Conservation (phyloP, 2,888 invertebrate genomes). For the Hemicrepidius hirtus region DNA sequence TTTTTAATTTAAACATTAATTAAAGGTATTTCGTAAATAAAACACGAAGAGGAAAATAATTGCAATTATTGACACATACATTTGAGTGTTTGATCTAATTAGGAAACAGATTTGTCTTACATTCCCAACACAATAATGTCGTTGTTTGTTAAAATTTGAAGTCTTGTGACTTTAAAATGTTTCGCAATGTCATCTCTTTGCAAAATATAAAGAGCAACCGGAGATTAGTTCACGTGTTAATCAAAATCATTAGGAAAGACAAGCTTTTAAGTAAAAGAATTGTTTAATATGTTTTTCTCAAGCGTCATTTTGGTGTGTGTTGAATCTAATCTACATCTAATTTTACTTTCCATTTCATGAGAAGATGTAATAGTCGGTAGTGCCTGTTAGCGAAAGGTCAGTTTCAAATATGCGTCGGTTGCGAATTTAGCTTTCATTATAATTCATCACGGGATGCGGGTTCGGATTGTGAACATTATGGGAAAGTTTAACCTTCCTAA, state of each 20-base stretch:
- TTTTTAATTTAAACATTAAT: no score
- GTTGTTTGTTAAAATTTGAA: no score
- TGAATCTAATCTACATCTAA: conserved; percentile 7
- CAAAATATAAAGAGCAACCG: neutral
- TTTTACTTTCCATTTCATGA: conserved; percentile 12
- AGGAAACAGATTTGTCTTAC: no score
- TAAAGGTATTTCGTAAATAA: no score
- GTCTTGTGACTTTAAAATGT: no score
- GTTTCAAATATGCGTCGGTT: conserved; percentile 7
- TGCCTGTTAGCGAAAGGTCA: conserved; percentile 3
- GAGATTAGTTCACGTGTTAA: neutral
- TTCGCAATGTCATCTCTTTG: no score
- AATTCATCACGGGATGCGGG: conserved; percentile 6
- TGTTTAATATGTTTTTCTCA: neutral
- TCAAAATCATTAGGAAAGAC: neutral
- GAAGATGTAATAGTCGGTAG: neutral
- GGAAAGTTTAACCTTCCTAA: conserved; percentile 15
- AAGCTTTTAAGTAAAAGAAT: neutral
- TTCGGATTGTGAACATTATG: conserved; percentile 19
- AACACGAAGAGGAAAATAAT: no score
- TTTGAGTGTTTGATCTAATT: no score
- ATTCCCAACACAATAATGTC: neutral
- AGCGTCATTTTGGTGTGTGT: neutral
- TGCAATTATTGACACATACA: no score
- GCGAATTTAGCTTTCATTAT: conserved; percentile 20